phyloP scores from a whole-genome alignment of 2,113 vertebrate genomes.

The Coracopsis vasa region DNA sequence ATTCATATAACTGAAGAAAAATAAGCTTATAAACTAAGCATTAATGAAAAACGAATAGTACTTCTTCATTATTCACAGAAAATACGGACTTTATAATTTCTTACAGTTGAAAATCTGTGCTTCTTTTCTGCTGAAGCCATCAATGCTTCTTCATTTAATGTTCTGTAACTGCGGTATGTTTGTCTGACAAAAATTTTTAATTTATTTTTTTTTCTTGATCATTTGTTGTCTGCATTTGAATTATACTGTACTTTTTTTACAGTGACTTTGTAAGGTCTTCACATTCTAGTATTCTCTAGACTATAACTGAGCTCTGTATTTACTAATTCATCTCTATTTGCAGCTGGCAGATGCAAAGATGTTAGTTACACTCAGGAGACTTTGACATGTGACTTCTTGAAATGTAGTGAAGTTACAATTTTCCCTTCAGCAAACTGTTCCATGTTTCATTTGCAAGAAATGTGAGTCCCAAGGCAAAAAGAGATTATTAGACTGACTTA shows the following conservation, averaged over 20 bases:
- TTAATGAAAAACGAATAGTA: not conserved
- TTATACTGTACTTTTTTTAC: not conserved
- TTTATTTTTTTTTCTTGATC: not conserved
- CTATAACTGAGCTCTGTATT: not conserved
- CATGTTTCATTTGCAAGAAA: not conserved
- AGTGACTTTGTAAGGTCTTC: not conserved
- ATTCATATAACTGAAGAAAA: not conserved
- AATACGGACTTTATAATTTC: not conserved
- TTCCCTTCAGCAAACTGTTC: not conserved
- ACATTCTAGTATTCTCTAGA: not conserved
- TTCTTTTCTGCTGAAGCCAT: not conserved
- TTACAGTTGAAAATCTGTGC: not conserved
- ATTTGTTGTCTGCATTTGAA: not conserved
- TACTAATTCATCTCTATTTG: constrained; percentile 36
- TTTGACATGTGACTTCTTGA: not conserved
- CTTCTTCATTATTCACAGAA: not conserved
- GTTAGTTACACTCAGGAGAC: not conserved
- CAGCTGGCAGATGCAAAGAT: constrained; percentile 9
- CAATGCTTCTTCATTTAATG: not conserved
- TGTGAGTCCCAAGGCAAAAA: not conserved
- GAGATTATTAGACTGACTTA: not conserved
- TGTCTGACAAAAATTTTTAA: not conserved
- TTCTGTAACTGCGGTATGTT: not conserved
- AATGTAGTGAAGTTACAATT: not conserved
- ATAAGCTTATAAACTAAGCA: not conserved